A percentile compares a stretch with the other conserved stretches of the same genome.
These are phyloP conservation scores for Halcyon smyrnensis DNA, from an alignment of 2,797 vertebrate genomes.

Conservation along the genomic window DNA sequence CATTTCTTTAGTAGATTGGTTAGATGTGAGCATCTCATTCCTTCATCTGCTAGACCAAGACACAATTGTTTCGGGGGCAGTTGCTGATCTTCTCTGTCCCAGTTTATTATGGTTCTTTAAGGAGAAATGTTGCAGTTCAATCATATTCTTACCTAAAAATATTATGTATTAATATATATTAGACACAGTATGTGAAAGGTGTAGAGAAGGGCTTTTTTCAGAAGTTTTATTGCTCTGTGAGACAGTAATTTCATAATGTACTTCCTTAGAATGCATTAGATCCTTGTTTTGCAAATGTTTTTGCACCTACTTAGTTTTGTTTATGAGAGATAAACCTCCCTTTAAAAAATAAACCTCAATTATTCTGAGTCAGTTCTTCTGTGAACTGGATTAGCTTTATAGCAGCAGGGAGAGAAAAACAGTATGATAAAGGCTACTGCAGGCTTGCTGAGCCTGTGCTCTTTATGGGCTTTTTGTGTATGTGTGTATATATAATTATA, in stretches of 20 bases:
- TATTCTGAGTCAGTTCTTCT: background rate
- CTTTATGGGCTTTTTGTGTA: rapidly evolving
- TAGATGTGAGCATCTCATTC: background rate
- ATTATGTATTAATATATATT: background rate
- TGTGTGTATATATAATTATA: background rate
- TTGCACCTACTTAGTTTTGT: background rate
- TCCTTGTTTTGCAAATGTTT: background rate
- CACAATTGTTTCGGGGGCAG: rapidly evolving
- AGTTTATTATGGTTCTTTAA: background rate
- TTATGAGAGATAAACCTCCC: background rate
- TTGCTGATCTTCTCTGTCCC: background rate
- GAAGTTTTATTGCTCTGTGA: background rate
- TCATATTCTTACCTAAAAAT: background rate
- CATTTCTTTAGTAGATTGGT: background rate
- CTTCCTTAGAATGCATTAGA: background rate
- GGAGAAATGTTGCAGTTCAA: background rate
- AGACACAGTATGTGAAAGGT: background rate
- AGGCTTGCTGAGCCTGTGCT: background rate
- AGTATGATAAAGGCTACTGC: background rate
- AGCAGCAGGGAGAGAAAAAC: background rate
- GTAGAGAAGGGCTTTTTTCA: background rate
- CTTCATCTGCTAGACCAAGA: background rate
- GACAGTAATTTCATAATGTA: background rate
- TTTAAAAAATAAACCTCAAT: too few species aligned
- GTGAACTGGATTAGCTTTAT: background rate